These are phyloP conservation scores for Pollimyrus isidori DNA, from an alignment of 2,113 vertebrate species.

Conservation along the genomic window DNA sequence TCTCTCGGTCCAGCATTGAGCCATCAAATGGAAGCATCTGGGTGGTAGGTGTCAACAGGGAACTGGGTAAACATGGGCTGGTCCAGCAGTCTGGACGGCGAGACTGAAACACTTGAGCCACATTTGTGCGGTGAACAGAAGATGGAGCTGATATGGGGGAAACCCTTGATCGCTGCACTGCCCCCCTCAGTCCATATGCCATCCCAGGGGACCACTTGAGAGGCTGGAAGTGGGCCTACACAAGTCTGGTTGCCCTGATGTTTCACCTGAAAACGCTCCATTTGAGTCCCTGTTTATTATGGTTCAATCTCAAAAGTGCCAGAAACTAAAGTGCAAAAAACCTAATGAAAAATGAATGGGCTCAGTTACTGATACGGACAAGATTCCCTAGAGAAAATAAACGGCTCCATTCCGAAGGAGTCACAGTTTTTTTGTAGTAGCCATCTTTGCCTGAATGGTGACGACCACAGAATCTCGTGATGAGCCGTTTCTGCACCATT, in stretches of 20 bases:
- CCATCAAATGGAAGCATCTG: not conserved
- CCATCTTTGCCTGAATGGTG: slow-evolving; percentile 56
- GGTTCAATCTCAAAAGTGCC: not conserved
- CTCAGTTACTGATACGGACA: slow-evolving; percentile 56
- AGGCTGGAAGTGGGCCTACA: not conserved
- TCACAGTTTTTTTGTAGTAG: slow-evolving; percentile 47
- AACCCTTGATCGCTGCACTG: not conserved
- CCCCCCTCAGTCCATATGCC: not conserved
- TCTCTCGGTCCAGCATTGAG: not conserved
- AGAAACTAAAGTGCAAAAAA: not conserved
- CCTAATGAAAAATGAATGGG: slow-evolving; percentile 52
- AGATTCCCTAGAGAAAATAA: slow-evolving; percentile 52
- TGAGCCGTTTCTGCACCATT: not conserved
- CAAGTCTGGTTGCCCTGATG: not conserved
- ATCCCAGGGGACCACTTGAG: not conserved
- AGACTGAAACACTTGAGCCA: not conserved
- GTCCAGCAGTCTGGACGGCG: not conserved
- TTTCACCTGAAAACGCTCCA: not conserved
- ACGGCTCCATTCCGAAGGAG: slow-evolving; percentile 49
- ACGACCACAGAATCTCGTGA: not conserved
- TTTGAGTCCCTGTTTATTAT: not conserved
- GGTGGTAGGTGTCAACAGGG: slow-evolving; percentile 1
- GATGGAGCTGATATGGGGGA: slow-evolving; percentile 18
- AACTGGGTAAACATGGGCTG: not conserved
- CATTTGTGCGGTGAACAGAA: not conserved